Base-by-base conservation (phyloP, 2,797 vertebrate genomes). In the Cynodonichthys magdalenae region DNA sequence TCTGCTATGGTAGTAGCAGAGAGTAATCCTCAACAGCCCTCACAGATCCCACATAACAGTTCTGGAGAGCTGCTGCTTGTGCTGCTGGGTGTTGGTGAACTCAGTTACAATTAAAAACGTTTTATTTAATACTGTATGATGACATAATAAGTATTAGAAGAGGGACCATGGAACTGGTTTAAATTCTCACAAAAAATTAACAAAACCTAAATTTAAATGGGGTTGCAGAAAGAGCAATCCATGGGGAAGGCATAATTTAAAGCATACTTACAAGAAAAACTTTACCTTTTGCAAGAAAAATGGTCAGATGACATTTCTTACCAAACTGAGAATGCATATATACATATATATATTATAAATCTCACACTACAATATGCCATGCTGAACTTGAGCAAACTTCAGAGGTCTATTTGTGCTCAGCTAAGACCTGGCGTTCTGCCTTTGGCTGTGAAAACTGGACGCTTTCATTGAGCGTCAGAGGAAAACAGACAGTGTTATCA, bases 361-460 rank as follows among this genome's bases (percentile, higher is more conserved):
- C 10, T 24, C 18, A 55, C 48, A 36, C 27, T 42, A 46, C 58
- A 61, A 31, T 49, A 61, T 51, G 59, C 62, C 31, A 55, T 39
- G 45, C 39, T 56, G 46, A 62, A 69, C 66, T 59, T 49, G 53
- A 54, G 53, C 46, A 62, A 53, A 62, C 59, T 53, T 46, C 47
- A 63, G 47, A 63, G 53, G 53, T 57, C 59, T 56, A 47, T 45
- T 69, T 69, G 59, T 63, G 53, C 47, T 53, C 48, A 53, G 67
- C n/a, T 28, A 15, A 52, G 42, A 52, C 39, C 39, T 63, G 67
- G 53, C 53, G 46, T 31, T 36, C 47, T 69, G 53, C 51, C 66
- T 56, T 55, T 62, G 49, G 52, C 59, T 27, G 20, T 58, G 51
- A 41, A 69, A 52, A 69, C 48, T 27, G 34, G 53, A 56, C 14